Conservation (phyloP, 2,113 vertebrate genomes). For the Myodes glareolus region DNA sequence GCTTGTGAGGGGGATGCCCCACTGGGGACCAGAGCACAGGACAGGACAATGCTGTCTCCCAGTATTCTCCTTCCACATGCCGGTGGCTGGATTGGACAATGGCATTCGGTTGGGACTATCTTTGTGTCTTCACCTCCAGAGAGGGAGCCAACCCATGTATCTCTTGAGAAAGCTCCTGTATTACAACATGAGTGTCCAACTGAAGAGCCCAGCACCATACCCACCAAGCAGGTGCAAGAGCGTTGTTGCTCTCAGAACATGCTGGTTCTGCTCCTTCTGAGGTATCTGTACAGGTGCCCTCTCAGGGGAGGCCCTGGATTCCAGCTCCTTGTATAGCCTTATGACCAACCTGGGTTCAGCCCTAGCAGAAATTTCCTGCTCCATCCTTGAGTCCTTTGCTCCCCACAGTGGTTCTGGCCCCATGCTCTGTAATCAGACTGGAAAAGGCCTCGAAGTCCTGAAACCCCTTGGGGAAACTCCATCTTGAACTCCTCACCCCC, state of each 20-base stretch:
- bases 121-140: not conserved
- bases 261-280: not conserved
- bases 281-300: too few relatives aligned
- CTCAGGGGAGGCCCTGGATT: not conserved
- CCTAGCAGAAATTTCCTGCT: not conserved
- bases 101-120: not conserved
- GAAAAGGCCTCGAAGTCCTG: not conserved
- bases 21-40: not conserved
- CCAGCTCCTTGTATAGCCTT: not conserved
- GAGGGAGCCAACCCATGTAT: not conserved
- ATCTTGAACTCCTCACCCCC: rapidly evolving
- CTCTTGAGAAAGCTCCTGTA: not conserved
- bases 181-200: too few relatives aligned
- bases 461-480: not conserved
- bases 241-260: rapidly evolving
- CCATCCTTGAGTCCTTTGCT: rapidly evolving
- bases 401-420: not conserved
- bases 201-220: rapidly evolving
- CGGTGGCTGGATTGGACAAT: not conserved
- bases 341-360: not conserved
- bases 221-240: too few relatives aligned
- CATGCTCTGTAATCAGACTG: not conserved
- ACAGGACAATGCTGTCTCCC: not conserved
- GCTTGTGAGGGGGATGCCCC: not conserved
- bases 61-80: not conserved